Evolutionary conservation across 2,113 vertebrate genomes (phyloP).

Genomic region (Atherinomorus stipes): DNA sequence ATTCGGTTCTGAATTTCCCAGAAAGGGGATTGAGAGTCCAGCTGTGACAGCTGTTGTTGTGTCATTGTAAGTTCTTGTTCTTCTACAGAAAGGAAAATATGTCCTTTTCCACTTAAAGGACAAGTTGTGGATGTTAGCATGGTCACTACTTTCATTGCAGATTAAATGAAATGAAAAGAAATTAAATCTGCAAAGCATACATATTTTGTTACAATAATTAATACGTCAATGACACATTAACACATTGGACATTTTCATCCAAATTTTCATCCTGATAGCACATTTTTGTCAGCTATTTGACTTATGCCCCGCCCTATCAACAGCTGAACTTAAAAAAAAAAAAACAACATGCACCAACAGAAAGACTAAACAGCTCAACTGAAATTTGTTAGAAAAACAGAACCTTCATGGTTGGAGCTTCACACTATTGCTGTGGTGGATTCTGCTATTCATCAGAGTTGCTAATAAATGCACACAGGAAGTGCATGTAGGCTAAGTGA

Average conservation of each 20-base stretch:
- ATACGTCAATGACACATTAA: no score
- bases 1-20: no score
- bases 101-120: background rate
- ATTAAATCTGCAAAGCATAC: no score
- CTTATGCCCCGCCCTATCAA: no score
- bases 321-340: background rate
- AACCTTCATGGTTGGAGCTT: background rate
- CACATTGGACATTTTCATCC: no score
- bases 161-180: no score
- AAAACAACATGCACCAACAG: background rate
- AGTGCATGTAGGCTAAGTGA: no score
- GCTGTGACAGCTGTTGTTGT: constrained; percentile 36
- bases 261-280: no score
- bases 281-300: background rate
- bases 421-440: background rate
- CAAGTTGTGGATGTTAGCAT: background rate
- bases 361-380: background rate
- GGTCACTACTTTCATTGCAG: no score
- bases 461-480: no score
- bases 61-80: background rate
- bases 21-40: background rate
- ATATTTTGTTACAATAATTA: no score
- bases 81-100: background rate
- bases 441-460: no score
- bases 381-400: background rate